A percentile compares a stretch with the other conserved stretches of the same genome.
These are phyloP conservation scores for Anseranas semipalmata DNA, from an alignment of 2,113 vertebrate genomes.

Conservation along the genomic window DNA sequence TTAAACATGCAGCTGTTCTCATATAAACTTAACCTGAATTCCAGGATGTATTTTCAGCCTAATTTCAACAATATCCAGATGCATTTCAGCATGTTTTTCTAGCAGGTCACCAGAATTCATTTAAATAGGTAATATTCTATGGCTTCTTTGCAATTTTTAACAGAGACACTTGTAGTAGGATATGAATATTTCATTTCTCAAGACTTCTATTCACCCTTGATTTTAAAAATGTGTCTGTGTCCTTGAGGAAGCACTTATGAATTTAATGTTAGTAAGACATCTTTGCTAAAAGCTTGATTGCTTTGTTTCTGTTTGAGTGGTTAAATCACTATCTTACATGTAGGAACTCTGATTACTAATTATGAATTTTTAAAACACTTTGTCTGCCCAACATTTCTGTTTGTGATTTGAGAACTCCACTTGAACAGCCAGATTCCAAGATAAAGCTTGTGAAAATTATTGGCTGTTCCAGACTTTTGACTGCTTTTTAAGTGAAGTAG, in stretches of 20 bases:
- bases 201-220: background rate
- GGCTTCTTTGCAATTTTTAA: background rate
- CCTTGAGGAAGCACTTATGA: conserved; percentile 23
- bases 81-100: background rate
- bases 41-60: background rate
- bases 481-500: background rate
- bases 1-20: background rate
- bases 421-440: background rate
- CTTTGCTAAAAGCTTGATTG: conserved; percentile 34
- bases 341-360: conserved; percentile 26
- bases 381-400: background rate
- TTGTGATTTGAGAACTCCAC: background rate
- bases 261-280: background rate
- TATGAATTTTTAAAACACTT: background rate
- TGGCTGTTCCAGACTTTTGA: background rate
- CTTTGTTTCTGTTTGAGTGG: conserved; percentile 17
- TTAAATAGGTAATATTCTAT: conserved; percentile 19
- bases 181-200: conserved; percentile 21
- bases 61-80: background rate
- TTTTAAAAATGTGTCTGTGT: conserved; percentile 17
- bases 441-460: background rate
- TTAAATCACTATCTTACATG: background rate
- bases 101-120: background rate
- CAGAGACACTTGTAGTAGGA: background rate
- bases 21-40: background rate